Conservation (phyloP, 2,797 vertebrate species). For the Parauchenoglanis ngamensis region DNA sequence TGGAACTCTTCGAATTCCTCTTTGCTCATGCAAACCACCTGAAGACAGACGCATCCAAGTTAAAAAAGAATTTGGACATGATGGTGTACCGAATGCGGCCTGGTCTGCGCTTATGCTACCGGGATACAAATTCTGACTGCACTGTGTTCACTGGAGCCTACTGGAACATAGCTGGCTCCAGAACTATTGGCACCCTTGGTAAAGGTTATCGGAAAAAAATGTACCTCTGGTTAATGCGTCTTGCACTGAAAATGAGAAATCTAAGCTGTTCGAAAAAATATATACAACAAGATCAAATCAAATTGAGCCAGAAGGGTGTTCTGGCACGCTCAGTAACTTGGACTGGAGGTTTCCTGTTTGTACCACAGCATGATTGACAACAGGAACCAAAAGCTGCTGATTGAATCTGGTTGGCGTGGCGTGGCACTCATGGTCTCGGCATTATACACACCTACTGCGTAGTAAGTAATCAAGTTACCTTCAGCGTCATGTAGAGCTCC, state of each 20-base stretch:
- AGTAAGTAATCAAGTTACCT: constrained; percentile 34
- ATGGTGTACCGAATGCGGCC: not conserved
- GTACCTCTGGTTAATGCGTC: too few species aligned
- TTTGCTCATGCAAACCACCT: constrained; percentile 88
- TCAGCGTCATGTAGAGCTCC: constrained; percentile 80
- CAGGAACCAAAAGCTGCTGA: not conserved
- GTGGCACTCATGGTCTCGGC: not conserved
- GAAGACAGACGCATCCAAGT: not conserved
- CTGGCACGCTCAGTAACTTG: not conserved
- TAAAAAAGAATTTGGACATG: too few species aligned
- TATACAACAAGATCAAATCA: not conserved
- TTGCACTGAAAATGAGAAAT: too few species aligned
- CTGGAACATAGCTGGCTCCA: not conserved
- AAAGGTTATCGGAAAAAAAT: not conserved
- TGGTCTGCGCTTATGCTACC: not conserved
- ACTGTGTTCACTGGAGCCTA: not conserved
- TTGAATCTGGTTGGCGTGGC: too few species aligned
- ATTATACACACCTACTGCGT: too few species aligned
- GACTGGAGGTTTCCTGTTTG: not conserved
- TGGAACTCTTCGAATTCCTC: constrained; percentile 84
- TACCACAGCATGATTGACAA: not conserved
- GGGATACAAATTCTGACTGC: not conserved
- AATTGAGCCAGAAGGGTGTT: not conserved
- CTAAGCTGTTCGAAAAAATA: too few species aligned
- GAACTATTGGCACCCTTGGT: not conserved